Evolutionary conservation across 2,888 invertebrate genomes (phyloP).

Genomic region (Stegophylla sp.): DNA sequence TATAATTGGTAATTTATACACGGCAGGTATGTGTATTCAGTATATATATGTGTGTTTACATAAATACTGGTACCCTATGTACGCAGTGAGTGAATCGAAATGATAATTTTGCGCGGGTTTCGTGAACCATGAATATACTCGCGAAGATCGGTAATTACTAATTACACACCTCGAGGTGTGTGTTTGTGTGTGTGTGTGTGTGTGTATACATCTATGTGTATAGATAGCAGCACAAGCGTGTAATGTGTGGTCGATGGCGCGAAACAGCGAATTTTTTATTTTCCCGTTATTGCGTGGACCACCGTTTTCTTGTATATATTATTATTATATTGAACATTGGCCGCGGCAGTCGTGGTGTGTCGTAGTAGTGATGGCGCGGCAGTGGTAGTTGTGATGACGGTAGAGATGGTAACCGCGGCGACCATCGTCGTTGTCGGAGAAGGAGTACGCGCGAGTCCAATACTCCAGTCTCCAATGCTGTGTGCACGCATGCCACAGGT

Average conservation of each 20-base stretch:
- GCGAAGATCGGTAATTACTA: no score
- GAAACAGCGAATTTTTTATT: slow-evolving; percentile 31
- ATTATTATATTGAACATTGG: no score
- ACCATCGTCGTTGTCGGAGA: not conserved
- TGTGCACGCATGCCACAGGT: slow-evolving; percentile 24
- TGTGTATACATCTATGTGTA: not conserved
- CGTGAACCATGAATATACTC: not conserved
- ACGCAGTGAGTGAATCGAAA: not conserved
- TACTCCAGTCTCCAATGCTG: slow-evolving; percentile 11
- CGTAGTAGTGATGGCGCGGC: not conserved
- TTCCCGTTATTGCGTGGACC: slow-evolving; percentile 29
- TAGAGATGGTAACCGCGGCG: not conserved
- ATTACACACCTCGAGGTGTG: no score
- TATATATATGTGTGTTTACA: no score
- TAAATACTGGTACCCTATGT: no score
- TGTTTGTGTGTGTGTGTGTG: no score
- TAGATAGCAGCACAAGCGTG: slow-evolving; percentile 46
- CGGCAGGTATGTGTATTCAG: no score
- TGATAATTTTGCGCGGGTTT: not conserved
- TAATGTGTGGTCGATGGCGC: slow-evolving; percentile 28
- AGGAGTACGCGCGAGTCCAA: not conserved
- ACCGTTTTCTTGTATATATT: not conserved
- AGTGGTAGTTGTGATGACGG: not conserved
- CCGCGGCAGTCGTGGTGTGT: not conserved
- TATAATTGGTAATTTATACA: not conserved